Conservation (phyloP, 2,797 vertebrate genomes). For the Darevskia nairensis region DNA sequence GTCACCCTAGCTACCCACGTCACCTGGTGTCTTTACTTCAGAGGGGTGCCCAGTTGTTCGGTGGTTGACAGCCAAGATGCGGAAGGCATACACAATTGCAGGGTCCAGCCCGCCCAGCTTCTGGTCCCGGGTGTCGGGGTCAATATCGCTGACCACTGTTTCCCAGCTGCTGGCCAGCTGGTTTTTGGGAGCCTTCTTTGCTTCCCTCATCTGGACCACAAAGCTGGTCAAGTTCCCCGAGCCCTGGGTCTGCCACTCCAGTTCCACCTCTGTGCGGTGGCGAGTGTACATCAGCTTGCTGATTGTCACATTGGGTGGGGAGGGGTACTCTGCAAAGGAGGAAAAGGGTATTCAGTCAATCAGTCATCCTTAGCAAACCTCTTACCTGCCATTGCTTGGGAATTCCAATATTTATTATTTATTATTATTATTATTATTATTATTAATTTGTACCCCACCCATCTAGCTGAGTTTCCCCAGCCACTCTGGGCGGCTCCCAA, state of each 20-base stretch:
- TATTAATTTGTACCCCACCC: too few species aligned
- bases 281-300: slow-evolving; percentile 83
- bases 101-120: slow-evolving; percentile 85
- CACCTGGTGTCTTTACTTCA: slow-evolving; percentile 90
- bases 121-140: slow-evolving; percentile 80
- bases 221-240: slow-evolving; percentile 86
- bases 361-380: too few species aligned
- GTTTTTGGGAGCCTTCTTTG: slow-evolving; percentile 49
- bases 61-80: slow-evolving; percentile 88
- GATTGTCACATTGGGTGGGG: slow-evolving; percentile 89
- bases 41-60: slow-evolving; percentile 88
- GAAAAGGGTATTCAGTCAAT: background rate
- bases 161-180: slow-evolving; percentile 78
- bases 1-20: slow-evolving; percentile 38
- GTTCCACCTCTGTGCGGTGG: slow-evolving; percentile 84
- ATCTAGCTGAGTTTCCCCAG: too few species aligned
- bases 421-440: too few species aligned
- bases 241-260: slow-evolving; percentile 83
- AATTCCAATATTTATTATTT: too few species aligned
- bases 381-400: too few species aligned
- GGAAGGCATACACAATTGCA: slow-evolving; percentile 83
- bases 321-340: slow-evolving; percentile 81
- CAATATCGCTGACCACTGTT: slow-evolving; percentile 77
- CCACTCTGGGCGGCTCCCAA: too few species aligned
- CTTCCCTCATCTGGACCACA: slow-evolving; percentile 81